Evolutionary conservation across 37 sponge, comb jelly and placozoan species (phyloP).

Genomic region (Tethya wilhelma): DNA sequence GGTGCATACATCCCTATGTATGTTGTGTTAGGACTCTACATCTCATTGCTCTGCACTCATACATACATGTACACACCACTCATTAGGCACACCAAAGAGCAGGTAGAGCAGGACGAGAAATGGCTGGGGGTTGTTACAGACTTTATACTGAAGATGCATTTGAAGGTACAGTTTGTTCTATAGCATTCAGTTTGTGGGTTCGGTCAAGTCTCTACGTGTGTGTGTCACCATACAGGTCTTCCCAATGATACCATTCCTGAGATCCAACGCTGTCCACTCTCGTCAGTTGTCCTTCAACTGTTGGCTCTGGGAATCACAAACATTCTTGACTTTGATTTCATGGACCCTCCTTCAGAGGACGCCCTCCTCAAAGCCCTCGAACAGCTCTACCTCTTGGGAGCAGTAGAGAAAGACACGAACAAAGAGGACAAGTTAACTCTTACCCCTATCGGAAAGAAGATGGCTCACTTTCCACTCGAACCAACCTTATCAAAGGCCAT

Average conservation of each 20-base stretch:
- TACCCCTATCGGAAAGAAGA: slow-evolving; percentile 73
- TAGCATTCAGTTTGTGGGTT: neutral
- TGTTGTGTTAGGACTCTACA: neutral
- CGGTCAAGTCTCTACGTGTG: neutral
- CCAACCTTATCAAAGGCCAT: slow-evolving; percentile 77
- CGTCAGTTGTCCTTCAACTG: slow-evolving; percentile 81
- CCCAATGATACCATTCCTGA: slow-evolving; percentile 81
- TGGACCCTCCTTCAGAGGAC: slow-evolving; percentile 82
- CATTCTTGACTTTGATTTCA: slow-evolving; percentile 90
- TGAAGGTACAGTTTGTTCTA: slow-evolving; percentile 16
- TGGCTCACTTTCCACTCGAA: slow-evolving; percentile 87
- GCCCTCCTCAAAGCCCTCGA: slow-evolving; percentile 76
- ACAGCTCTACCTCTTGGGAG: slow-evolving; percentile 78
- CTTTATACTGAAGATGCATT: slow-evolving; percentile 90
- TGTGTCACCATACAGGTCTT: slow-evolving; percentile 15
- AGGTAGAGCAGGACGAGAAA: slow-evolving; percentile 95
- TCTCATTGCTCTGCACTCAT: neutral
- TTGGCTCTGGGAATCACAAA: slow-evolving; percentile 83
- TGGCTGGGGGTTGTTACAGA: slow-evolving; percentile 85
- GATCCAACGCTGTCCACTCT: slow-evolving; percentile 90
- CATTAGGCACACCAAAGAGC: slow-evolving; percentile 77
- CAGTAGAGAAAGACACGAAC: slow-evolving; percentile 46
- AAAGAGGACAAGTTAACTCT: slow-evolving; percentile 22
- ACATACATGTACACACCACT: neutral
- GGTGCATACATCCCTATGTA: neutral